Evolutionary conservation across 2,797 vertebrate species (phyloP), one percentile per base, ranked within the genome.

Genomic region (Anabas testudineus): DNA sequence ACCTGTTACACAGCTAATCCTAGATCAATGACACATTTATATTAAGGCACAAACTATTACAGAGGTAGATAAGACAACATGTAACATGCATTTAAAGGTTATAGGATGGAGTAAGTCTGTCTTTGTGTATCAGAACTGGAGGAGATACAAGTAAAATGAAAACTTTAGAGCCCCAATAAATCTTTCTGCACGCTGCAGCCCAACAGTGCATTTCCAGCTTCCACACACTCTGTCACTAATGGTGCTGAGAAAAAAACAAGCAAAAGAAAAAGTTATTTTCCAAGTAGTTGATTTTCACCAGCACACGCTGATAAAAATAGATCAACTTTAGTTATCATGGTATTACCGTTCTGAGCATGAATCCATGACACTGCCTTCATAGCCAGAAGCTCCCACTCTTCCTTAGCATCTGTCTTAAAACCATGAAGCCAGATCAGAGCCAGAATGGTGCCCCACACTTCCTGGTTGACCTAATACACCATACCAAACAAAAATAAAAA

Each of bases 321-420:
- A 46, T 9, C n/a, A 8, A n/a, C 7, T 9, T 4, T n/a, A 22
- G 39, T 48, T 26, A 45, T 28, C 42, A 10, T 24, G 15, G 3
- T 39, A 21, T 74, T 78, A 95, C 95, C 94, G 64, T 93, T 91
- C 42, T 90, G 87, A 36, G 59, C 56, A 30, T 22, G 62, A 61
- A 96, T 81, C 95, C 95, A 95, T 13, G 86, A 71, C 16, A 81
- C 71, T 2, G 95, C 93, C 73, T 96, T 95, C 48, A 84, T 70
- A 61, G 94, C 92, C 82, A 96, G 82, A 54, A 96, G 89, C 45
- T 95, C 89, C 95, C 95, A 96, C 77, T 96, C 95, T 0, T 86
- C 86, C 54, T 85, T 84, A 45, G 70, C 54, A 3, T 93, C 88
- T 14, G 55, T 68, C 41, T 87, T 85, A 14, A 72, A 87, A 5